Conservation (phyloP, 2,797 vertebrate genomes). For the Tragelaphus oryx region DNA sequence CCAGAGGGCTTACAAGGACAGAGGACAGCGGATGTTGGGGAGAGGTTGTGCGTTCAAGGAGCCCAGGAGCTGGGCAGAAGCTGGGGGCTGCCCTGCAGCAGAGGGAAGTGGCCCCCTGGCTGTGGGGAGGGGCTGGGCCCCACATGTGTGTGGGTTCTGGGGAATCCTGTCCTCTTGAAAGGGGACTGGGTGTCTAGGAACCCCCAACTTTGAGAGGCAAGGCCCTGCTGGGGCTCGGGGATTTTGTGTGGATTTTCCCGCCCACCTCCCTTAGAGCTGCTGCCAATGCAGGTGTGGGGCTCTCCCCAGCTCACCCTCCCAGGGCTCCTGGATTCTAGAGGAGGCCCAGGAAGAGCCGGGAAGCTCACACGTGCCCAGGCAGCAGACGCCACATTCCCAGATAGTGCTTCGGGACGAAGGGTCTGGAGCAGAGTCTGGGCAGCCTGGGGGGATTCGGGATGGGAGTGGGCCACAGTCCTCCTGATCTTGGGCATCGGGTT, state of each 20-base stretch:
- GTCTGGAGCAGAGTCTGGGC: accelerated
- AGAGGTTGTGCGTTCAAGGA: too few relatives aligned
- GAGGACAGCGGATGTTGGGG: not conserved
- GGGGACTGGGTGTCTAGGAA: not conserved
- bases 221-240: not conserved
- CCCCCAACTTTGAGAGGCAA: not conserved
- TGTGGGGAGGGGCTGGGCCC: not conserved
- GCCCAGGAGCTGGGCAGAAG: too few relatives aligned
- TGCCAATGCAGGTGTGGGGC: not conserved
- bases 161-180: not conserved
- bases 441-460: accelerated
- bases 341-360: not conserved
- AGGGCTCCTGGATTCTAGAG: not conserved
- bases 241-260: not conserved
- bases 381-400: not conserved
- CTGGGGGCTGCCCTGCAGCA: not conserved
- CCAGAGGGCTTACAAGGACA: not conserved
- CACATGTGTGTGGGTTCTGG: not conserved
- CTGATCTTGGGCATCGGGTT: not conserved
- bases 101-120: not conserved
- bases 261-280: accelerated
- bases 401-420: accelerated
- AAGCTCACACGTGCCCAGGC: not conserved
- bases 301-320: not conserved
- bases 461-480: not conserved